These are phyloP conservation scores for Hemiscyllium ocellatum DNA, from an alignment of 2,113 vertebrate species.

Conservation along the genomic window DNA sequence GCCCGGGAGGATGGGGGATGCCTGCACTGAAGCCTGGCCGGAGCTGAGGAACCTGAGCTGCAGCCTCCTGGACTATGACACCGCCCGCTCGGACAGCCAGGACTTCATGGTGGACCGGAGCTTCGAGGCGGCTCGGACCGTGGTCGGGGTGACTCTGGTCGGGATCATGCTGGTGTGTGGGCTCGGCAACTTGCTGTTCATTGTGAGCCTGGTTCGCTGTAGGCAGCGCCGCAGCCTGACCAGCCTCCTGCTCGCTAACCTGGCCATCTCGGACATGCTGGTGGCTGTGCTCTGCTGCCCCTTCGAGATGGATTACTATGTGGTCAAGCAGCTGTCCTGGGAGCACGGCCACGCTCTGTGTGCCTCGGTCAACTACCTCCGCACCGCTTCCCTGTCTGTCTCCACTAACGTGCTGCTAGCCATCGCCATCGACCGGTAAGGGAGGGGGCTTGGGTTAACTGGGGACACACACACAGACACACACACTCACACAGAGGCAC, in stretches of 20 bases:
- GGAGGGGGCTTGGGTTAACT: neutral
- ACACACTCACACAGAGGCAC: too few relatives aligned
- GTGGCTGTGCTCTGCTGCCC: constrained; percentile 93
- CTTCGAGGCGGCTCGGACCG: constrained; percentile 80
- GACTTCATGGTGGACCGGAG: constrained; percentile 80
- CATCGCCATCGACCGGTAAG: constrained; percentile 89
- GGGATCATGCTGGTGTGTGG: constrained; percentile 92
- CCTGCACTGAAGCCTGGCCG: neutral
- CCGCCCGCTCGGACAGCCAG: constrained; percentile 69
- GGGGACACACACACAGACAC: too few relatives aligned
- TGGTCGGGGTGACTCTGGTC: constrained; percentile 71
- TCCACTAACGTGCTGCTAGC: constrained; percentile 92
- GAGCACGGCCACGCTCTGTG: constrained; percentile 80
- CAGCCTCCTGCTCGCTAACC: constrained; percentile 89
- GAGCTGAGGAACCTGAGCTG: constrained; percentile 56
- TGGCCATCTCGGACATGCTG: constrained; percentile 90
- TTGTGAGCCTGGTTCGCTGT: constrained; percentile 74
- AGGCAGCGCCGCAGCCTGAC: constrained; percentile 92
- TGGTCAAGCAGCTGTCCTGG: constrained; percentile 88
- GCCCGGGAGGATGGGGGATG: too few relatives aligned
- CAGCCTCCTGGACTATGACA: constrained; percentile 70
- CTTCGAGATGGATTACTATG: constrained; percentile 94
- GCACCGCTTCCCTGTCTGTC: constrained; percentile 84
- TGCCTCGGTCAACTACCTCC: constrained; percentile 82
- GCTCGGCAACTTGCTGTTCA: constrained; percentile 81